Evolutionary conservation across 92 coral and sea anemone species (phyloP).

Genomic region (Scolanthus callimorphus): DNA sequence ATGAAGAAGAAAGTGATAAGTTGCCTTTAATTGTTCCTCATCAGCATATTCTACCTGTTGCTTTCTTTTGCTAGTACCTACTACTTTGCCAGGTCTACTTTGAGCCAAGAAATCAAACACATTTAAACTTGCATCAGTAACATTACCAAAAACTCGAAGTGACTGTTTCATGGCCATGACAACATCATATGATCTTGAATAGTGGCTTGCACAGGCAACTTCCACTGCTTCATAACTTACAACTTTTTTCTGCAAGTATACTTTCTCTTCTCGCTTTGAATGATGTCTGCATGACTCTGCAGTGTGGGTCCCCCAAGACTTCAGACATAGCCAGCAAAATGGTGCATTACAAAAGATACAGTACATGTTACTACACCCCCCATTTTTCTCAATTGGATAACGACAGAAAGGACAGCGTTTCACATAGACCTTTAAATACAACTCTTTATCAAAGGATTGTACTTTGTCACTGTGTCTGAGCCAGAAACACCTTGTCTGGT

Average conservation of each 20-base stretch:
- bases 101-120: not conserved
- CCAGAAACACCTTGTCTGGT: conserved; percentile 24
- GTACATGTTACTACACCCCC: conserved; percentile 64
- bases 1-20: conserved; percentile 35
- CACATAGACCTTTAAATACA: conserved; percentile 43
- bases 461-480: conserved; percentile 30
- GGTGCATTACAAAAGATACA: conserved; percentile 50
- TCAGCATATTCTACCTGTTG: not conserved
- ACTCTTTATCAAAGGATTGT: conserved; percentile 1
- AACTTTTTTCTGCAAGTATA: not conserved
- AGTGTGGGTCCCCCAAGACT: conserved; percentile 26
- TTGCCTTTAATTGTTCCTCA: conserved; percentile 5
- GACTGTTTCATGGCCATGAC: not conserved
- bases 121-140: not conserved
- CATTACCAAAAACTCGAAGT: not conserved
- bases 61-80: not conserved
- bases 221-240: conserved; percentile 4
- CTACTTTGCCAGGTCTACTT: not conserved
- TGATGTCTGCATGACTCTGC: not conserved
- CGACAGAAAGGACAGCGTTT: conserved; percentile 73
- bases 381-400: conserved; percentile 72
- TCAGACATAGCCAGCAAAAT: conserved; percentile 79
- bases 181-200: not conserved
- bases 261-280: not conserved
- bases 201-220: not conserved